Evolutionary conservation across 2,797 vertebrate genomes (phyloP), one percentile per base, ranked within the genome.

Genomic region (Balearica regulorum): DNA sequence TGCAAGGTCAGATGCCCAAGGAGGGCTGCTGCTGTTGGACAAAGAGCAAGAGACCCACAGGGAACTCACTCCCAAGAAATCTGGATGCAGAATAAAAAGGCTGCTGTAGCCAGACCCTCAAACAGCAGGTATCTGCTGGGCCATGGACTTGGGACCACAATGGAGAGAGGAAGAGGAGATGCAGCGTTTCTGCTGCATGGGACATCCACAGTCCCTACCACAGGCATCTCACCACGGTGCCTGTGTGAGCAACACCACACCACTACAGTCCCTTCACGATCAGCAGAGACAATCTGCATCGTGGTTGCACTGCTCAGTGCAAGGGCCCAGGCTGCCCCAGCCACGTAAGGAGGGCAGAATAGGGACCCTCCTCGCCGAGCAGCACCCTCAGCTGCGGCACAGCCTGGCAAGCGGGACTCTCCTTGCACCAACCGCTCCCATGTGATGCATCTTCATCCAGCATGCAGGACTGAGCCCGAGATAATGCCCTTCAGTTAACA

Each of bases 381-480:
- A 66, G 71, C 28, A 41, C 16, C 26, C 33, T 41, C 25, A 28
- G 57, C 62, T 29, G 57, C 44, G 33, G 55, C 39, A 18, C 46
- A 44, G 37, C 58, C 13, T 8, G 28, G 57, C 70, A 19, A 66
- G 41, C 58, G 49, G 41, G 35, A 14, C 7, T n/a, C 9, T 31
- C 60, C 46, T 54, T 19, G 39, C 22, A 48, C 19, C 35, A 3
- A 20, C 26, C 1, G 1, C 53, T 76, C 20, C 60, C 29, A 8
- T 5, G 43, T 54, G 53, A 51, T 0, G 5, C 31, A 33, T 37
- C 65, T 33, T 48, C n/a, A 18, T 39, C 61, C 57, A 24, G 33
- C 39, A 13, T 0, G 2, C 19, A 37, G 61, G 60, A 44, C 51
- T 28, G 51, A 81, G 33, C 51, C 33, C 1, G 0, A 64, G 43